Evolutionary conservation across 2,888 invertebrate species (phyloP).

Genomic region (Drosophila neutralis): DNA sequence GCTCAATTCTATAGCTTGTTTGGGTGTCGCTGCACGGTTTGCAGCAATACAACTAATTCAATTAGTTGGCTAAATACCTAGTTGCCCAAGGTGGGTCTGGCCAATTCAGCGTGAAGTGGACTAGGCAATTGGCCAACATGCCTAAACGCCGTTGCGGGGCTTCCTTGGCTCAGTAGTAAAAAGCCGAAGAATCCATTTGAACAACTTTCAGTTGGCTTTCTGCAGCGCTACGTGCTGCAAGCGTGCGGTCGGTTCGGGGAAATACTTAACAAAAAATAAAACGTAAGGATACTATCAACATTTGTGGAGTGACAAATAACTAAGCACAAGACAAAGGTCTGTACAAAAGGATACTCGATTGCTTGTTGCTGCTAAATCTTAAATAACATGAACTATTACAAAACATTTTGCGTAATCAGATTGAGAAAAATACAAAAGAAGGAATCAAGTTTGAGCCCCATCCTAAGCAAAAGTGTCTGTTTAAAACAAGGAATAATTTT

Average conservation of each 20-base stretch:
- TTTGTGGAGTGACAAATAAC: conserved; percentile 11
- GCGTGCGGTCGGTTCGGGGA: conserved; percentile 67
- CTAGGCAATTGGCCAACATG: conserved; percentile 38
- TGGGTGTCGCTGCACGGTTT: conserved; percentile 45
- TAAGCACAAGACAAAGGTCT: conserved; percentile 40
- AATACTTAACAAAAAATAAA: conserved; percentile 6
- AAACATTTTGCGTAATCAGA: background rate
- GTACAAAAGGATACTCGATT: conserved; percentile 38
- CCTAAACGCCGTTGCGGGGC: conserved; percentile 53
- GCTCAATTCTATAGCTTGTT: conserved; percentile 8
- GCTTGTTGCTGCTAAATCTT: conserved; percentile 5
- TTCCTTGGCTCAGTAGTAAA: conserved; percentile 58
- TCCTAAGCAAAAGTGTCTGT: background rate
- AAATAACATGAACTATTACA: background rate
- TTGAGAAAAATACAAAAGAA: background rate
- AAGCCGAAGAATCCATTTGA: conserved; percentile 57
- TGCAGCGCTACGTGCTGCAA: conserved; percentile 77
- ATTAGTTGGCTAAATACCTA: conserved; percentile 66
- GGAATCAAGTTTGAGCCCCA: background rate
- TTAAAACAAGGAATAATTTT: background rate
- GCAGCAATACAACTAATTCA: conserved; percentile 57
- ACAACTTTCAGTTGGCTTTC: conserved; percentile 78
- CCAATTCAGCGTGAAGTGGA: conserved; percentile 31
- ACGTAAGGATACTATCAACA: conserved; percentile 37
- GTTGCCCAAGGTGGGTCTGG: conserved; percentile 65